phyloP scores from a whole-genome alignment of 2,113 vertebrate species.

The Macaca nemestrina region DNA sequence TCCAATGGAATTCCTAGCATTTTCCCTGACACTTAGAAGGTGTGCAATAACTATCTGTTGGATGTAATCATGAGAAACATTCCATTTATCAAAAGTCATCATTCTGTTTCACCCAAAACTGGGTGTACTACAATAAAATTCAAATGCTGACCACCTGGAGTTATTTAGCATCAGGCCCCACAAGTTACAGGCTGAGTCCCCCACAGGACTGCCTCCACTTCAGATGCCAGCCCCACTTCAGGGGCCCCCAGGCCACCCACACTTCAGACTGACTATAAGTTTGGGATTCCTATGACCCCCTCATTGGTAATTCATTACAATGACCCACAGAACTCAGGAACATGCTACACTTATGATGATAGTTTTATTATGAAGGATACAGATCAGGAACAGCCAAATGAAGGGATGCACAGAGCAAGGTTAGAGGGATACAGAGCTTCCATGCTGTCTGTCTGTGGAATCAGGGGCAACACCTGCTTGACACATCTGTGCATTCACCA shows the following conservation, averaged over 20 bases:
- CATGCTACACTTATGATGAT: not conserved
- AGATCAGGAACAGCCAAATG: not conserved
- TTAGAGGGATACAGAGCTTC: not conserved
- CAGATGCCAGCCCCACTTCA: not conserved
- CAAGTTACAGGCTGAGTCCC: not conserved
- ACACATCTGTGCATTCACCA: too few species aligned
- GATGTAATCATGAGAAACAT: not conserved
- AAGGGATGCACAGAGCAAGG: not conserved
- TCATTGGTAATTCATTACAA: not conserved
- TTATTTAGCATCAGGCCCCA: not conserved
- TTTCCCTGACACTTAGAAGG: not conserved
- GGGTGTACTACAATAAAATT: not conserved
- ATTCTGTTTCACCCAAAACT: not conserved
- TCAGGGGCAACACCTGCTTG: too few species aligned
- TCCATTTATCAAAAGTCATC: not conserved
- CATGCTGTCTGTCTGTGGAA: not conserved
- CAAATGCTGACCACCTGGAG: not conserved
- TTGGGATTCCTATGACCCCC: not conserved
- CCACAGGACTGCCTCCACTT: not conserved
- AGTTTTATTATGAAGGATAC: not conserved
- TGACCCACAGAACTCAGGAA: not conserved
- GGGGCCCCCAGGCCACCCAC: not conserved
- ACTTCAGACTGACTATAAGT: not conserved
- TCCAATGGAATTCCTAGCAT: not conserved
- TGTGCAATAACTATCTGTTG: not conserved